Percentiles rank a stretch among this genome's conserved stretches.
These are phyloP conservation scores for Drosophila kanapiae DNA, from an alignment of 1,140 invertebrate genomes.

Conservation along the genomic window DNA sequence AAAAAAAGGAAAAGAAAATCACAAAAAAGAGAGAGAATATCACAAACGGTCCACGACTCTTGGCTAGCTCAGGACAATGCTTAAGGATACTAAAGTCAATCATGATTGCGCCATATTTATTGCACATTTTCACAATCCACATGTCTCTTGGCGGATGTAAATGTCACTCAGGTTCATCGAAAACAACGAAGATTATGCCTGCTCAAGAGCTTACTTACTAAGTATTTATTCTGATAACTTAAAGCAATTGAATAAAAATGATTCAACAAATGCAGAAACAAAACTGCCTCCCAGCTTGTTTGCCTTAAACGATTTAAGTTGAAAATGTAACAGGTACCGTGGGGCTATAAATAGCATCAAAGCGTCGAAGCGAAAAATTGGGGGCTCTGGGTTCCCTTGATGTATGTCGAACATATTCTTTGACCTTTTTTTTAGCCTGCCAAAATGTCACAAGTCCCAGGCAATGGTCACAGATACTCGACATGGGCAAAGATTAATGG, in stretches of 20 bases:
- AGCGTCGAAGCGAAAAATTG: slow-evolving; percentile 3
- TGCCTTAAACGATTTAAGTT: not conserved
- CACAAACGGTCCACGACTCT: slow-evolving; percentile 51
- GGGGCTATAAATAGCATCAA: slow-evolving; percentile 21
- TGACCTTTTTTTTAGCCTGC: slow-evolving; percentile 7
- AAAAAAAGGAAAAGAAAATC: slow-evolving; percentile 52
- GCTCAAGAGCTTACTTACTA: slow-evolving; percentile 72
- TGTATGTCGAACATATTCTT: slow-evolving; percentile 15
- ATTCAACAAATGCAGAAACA: slow-evolving; percentile 71
- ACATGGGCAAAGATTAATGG: slow-evolving; percentile 18
- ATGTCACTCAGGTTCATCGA: slow-evolving; percentile 72
- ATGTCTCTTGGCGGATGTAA: slow-evolving; percentile 54
- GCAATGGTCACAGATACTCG: not conserved
- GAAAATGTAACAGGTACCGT: not conserved
- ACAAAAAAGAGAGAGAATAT: slow-evolving; percentile 37
- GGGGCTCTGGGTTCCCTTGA: not conserved
- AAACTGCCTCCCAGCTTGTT: not conserved
- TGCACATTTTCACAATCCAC: slow-evolving; percentile 63
- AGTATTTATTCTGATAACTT: slow-evolving; percentile 79
- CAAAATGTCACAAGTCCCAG: not conserved
- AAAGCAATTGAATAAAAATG: slow-evolving; percentile 82
- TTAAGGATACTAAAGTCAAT: slow-evolving; percentile 56
- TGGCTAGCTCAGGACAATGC: slow-evolving; percentile 73
- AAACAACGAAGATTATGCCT: slow-evolving; percentile 64
- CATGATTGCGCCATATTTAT: slow-evolving; percentile 79